Conservation (phyloP, 1,140 invertebrate species). For the Nymphalis io region DNA sequence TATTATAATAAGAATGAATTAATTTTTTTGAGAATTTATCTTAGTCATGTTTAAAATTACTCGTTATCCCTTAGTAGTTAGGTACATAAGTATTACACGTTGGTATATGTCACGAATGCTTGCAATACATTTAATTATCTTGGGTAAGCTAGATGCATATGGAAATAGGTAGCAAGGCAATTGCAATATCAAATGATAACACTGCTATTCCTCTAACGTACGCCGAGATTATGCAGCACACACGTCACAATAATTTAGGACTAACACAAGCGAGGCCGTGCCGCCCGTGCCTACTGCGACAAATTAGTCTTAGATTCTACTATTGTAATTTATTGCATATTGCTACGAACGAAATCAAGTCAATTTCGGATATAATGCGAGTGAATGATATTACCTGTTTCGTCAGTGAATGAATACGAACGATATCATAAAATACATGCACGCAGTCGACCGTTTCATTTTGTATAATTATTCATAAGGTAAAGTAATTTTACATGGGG, state of each 20-base stretch:
- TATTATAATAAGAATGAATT: no score
- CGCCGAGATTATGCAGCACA: constrained; percentile 37
- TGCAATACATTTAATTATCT: neutral
- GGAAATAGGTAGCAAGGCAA: constrained; percentile 21
- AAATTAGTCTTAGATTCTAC: constrained; percentile 31
- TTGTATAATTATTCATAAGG: constrained; percentile 28
- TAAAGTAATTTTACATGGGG: constrained; percentile 23
- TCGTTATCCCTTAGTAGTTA: neutral
- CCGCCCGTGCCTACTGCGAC: constrained; percentile 25
- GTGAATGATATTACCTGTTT: constrained; percentile 24
- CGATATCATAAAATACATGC: constrained; percentile 18
- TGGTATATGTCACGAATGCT: no score
- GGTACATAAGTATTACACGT: no score
- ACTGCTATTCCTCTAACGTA: constrained; percentile 31
- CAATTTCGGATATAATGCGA: constrained; percentile 29
- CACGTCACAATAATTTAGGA: constrained; percentile 38
- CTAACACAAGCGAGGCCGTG: constrained; percentile 27
- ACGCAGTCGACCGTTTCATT: constrained; percentile 19
- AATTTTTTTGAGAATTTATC: no score
- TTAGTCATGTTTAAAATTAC: neutral
- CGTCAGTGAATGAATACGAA: constrained; percentile 26
- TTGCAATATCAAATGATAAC: constrained; percentile 35
- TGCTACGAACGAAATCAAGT: constrained; percentile 22
- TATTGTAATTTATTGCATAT: constrained; percentile 32
- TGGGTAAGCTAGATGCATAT: constrained; percentile 8